A percentile compares a stretch with the other conserved stretches of the same genome.
Conservation (phyloP, 1,140 invertebrate genomes). For the Pteromalus puparum region DNA sequence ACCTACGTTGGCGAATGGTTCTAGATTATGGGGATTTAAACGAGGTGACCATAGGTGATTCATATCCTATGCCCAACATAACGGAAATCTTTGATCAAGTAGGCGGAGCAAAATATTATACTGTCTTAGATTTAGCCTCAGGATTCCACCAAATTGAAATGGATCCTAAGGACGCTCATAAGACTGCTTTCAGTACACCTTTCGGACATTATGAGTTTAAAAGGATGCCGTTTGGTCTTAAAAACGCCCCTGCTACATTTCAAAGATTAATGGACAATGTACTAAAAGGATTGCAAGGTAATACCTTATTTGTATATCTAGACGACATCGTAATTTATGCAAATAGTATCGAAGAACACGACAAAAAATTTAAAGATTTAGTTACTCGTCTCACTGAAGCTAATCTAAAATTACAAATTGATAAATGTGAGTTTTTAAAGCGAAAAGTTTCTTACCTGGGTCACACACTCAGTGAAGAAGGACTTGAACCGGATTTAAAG, state of each 20-base stretch:
- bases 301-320: conserved; percentile 64
- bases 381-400: conserved; percentile 53
- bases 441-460: conserved; percentile 60
- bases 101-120: conserved; percentile 64
- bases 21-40: conserved; percentile 68
- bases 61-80: conserved; percentile 76
- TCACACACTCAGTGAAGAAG: conserved; percentile 54
- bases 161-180: conserved; percentile 62
- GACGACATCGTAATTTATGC: conserved; percentile 72
- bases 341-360: conserved; percentile 64
- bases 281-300: no score
- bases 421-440: conserved; percentile 40
- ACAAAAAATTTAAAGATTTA: conserved; percentile 57
- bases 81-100: conserved; percentile 67
- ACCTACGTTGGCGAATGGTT: conserved; percentile 57
- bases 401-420: conserved; percentile 35
- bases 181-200: conserved; percentile 68
- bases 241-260: conserved; percentile 65
- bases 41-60: conserved; percentile 68
- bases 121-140: conserved; percentile 69
- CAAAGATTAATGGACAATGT: conserved; percentile 36
- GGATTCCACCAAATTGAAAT: conserved; percentile 76
- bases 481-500: no score
- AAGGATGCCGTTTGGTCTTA: conserved; percentile 69
- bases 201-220: conserved; percentile 66